Evolutionary conservation across 2,888 invertebrate genomes (phyloP), one percentile per base, ranked within the genome.

Genomic region (Drosophila gaucha): DNA sequence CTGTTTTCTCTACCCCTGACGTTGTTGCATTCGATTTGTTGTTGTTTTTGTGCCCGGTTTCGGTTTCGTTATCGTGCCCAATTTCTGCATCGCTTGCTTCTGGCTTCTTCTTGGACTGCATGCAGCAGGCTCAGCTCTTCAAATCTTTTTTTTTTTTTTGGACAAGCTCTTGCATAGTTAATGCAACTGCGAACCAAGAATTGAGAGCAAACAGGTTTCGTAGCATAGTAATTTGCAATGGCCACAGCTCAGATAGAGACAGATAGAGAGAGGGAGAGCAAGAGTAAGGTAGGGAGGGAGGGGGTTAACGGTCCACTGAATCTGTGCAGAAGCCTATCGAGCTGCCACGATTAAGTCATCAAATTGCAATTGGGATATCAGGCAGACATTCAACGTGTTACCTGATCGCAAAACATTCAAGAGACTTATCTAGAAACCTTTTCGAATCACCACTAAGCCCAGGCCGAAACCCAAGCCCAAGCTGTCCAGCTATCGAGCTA

Each of bases 21-120:
- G 43, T 33, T 51, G 54, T 47, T 72, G 65, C 64, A 73, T 64
- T 51, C 33, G 38, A 63, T 60, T 38, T 38, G 2, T 4, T 35
- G 16, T 46, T 30, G 9, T 35, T 22, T 41, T 28, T 36, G 33
- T 39, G 62, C 62, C 41, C 31, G 60, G 70, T 74, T 76, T 86
- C 59, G 46, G 64, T 80, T 80, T 86, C 68, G 82, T 67, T 84
- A 78, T 72, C 54, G 67, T 41, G 76, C 47, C 56, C 60, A 78
- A 57, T 78, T 82, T 82, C 77, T 83, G 52, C 64, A 51, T 63
- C 57, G 80, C 44, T 71, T n/a, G n/a, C n/a, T n/a, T n/a, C n/a
- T n/a, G n/a, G n/a, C n/a, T n/a, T n/a, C n/a, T n/a, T n/a, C n/a
- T n/a, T 70, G 50, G 41, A 14, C 44, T 50, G 41, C 30, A 38